Evolutionary conservation across 2,888 invertebrate species (phyloP), one percentile per base, ranked within the genome.

Genomic region (Rotaria macrura): DNA sequence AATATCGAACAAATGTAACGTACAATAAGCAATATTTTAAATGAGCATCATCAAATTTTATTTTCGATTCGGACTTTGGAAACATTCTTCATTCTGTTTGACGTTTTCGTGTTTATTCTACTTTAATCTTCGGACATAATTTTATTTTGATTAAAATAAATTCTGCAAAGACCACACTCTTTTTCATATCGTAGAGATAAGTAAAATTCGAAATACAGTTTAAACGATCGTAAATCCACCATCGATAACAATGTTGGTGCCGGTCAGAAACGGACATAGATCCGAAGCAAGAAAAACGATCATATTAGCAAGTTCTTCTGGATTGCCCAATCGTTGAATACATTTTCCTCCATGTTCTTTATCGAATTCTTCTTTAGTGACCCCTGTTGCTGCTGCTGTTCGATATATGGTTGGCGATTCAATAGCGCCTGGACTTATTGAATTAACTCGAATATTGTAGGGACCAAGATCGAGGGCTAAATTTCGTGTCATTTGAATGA

Each of bases 401-500:
- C 20, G 20, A 34, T 65, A 65, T 34, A 65, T 20, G 14, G 34
- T 34, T 29, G 65, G 65, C 6, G 65, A 34, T 85, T 87, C 87
- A n/a, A 87, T 74, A 55, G 84, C 86, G 29, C 86, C 85, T 2
- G 87, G 87, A 57, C 65, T 83, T 49, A 87, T 83, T n/a, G 87
- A 85, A 85, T 87, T 87, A 1, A 87, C 87, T 49, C 87, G 85
- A 29, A 87, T 87, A 34, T 79, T 84, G 10, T 55, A 74, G 23
- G n/a, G n/a, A 34, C 79, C 57, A 34, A 87, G 85, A 79, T 87
- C 87, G 1, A 87, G 54, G 12, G 87, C 87, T 86, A 87, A 86
- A 84, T 85, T 85, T 83, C 84, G 57, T 40, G 86, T 87, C 57
- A 87, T 29, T 23, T 83, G 49, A 55, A 49, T 40, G 34, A 87